phyloP scores from a whole-genome alignment of 2,113 vertebrate genomes.

The Chaetura pelagica region DNA sequence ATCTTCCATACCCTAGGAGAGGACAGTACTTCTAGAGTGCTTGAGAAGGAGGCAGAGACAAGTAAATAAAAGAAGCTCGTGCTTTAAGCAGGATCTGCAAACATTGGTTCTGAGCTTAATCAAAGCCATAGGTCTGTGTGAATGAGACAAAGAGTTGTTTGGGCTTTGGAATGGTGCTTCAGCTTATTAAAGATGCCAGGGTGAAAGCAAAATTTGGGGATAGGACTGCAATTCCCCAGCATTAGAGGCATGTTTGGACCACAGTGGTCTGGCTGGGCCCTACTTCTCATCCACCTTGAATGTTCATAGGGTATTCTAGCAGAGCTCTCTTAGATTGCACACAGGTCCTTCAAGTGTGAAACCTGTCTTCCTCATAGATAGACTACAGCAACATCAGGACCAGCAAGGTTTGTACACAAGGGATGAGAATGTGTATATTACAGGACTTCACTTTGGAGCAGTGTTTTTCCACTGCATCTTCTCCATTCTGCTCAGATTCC shows the following conservation, averaged over 20 bases:
- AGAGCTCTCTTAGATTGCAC: background rate
- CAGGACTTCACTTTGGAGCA: background rate
- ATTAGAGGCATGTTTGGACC: background rate
- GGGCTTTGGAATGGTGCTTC: background rate
- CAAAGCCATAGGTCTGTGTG: background rate
- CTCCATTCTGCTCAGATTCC: background rate
- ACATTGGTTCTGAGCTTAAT: background rate
- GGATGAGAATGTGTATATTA: background rate
- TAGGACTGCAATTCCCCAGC: background rate
- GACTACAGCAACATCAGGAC: background rate
- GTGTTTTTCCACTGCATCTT: background rate
- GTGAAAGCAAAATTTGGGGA: background rate
- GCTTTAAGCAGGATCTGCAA: background rate
- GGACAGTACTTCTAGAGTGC: background rate
- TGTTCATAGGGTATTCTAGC: background rate
- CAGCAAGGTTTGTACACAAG: background rate
- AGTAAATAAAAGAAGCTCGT: background rate
- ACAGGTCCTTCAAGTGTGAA: background rate
- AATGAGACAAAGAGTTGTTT: background rate
- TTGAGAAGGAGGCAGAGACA: background rate
- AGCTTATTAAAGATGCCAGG: background rate
- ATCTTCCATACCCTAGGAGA: background rate
- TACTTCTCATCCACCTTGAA: accelerated
- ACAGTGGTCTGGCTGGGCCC: background rate
- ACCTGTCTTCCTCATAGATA: background rate